A percentile compares a stretch with the other conserved stretches of the same genome.
These are phyloP conservation scores for Erebia aethiops DNA, from an alignment of 2,888 invertebrate species.

Conservation along the genomic window DNA sequence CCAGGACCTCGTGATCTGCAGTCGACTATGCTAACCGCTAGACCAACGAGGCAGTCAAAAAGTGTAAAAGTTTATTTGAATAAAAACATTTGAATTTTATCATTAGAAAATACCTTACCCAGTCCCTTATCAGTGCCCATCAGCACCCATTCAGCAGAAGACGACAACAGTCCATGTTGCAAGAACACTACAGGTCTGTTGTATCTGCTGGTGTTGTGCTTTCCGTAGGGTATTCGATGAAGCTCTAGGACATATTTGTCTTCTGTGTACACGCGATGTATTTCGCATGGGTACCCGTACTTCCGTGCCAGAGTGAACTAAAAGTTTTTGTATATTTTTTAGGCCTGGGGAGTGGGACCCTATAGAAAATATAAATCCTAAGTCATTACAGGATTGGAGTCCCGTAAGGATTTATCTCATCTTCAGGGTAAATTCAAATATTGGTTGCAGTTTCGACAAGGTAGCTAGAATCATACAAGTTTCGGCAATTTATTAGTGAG, in stretches of 20 bases:
- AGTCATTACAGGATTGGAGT: background rate
- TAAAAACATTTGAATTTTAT: too few relatives aligned
- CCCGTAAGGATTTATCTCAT: too few relatives aligned
- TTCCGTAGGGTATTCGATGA: slow-evolving; percentile 89
- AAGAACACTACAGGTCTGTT: slow-evolving; percentile 84
- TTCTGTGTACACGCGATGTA: slow-evolving; percentile 87
- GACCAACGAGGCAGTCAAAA: too few relatives aligned
- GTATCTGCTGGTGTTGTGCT: slow-evolving; percentile 45
- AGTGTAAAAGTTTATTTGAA: too few relatives aligned
- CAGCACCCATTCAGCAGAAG: slow-evolving; percentile 91
- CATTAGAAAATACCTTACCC: slow-evolving; percentile 51
- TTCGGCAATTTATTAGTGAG: too few relatives aligned
- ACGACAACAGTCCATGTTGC: slow-evolving; percentile 91
- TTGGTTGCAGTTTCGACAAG: too few relatives aligned
- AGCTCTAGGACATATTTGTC: slow-evolving; percentile 92
- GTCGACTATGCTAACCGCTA: too few relatives aligned
- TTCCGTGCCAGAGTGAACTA: slow-evolving; percentile 70
- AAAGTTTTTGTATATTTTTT: slow-evolving; percentile 11
- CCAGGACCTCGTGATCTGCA: too few relatives aligned
- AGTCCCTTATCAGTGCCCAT: slow-evolving; percentile 85
- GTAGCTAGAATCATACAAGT: too few relatives aligned
- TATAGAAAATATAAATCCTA: background rate
- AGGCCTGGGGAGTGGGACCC: background rate
- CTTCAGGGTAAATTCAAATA: too few relatives aligned
- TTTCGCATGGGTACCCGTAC: slow-evolving; percentile 88